phyloP scores from a whole-genome alignment of 2,113 vertebrate genomes.

The Apus apus region DNA sequence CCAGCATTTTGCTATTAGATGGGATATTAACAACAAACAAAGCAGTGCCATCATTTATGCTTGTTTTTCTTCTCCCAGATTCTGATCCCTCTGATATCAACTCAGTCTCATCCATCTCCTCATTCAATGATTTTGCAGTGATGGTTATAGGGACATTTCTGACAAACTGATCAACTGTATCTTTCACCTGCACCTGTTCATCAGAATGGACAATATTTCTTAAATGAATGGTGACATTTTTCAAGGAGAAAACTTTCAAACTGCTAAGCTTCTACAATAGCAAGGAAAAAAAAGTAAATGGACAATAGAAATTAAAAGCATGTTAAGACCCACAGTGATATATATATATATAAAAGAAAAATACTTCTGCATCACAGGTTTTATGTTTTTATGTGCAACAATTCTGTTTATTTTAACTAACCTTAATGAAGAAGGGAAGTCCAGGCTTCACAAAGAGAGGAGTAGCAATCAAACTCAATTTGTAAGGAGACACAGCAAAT shows the following conservation, averaged over 20 bases:
- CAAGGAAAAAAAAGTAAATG: not conserved
- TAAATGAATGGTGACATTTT: not conserved
- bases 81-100: not conserved
- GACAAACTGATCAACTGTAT: conserved; percentile 75
- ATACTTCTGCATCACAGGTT: not conserved
- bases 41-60: conserved; percentile 75
- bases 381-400: not conserved
- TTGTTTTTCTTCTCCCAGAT: conserved; percentile 19
- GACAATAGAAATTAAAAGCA: not conserved
- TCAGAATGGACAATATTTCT: not conserved
- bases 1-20: conserved; percentile 15
- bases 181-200: conserved; percentile 88
- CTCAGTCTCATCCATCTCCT: not conserved
- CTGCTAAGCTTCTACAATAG: not conserved
- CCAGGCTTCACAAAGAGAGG: conserved; percentile 92
- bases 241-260: not conserved
- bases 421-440: conserved; percentile 89
- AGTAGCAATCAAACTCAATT: conserved; percentile 85
- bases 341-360: rapidly evolving
- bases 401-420: conserved; percentile 30
- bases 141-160: conserved; percentile 70
- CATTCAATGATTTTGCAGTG: conserved; percentile 14
- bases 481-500: conserved; percentile 87
- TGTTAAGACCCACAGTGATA: not conserved
- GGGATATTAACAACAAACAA: conserved; percentile 83